Conservation (phyloP, 2,888 invertebrate genomes). For the Ennomos erosarius region DNA sequence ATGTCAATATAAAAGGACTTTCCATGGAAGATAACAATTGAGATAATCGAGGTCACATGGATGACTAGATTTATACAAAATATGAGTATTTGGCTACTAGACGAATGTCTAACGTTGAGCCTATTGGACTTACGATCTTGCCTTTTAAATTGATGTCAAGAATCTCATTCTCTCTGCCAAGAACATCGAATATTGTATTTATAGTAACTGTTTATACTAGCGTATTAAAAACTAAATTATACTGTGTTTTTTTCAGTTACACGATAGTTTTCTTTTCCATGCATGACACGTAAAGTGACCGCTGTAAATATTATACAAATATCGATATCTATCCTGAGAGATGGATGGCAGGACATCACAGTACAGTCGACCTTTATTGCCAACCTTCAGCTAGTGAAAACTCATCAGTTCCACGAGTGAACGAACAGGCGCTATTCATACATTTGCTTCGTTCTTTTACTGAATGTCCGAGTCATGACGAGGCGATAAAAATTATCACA, state of each 20-base stretch:
- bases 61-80: slow-evolving; percentile 35
- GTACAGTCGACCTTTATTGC: background rate
- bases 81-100: slow-evolving; percentile 38
- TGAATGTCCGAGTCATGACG: background rate
- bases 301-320: slow-evolving; percentile 2
- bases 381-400: background rate
- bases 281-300: slow-evolving; percentile 26
- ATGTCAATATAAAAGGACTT: slow-evolving; percentile 41
- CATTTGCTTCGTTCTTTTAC: background rate
- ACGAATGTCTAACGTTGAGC: slow-evolving; percentile 28
- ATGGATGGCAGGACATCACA: background rate
- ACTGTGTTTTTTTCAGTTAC: slow-evolving; percentile 41
- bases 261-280: slow-evolving; percentile 38
- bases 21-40: slow-evolving; percentile 37
- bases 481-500: background rate
- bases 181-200: slow-evolving; percentile 43
- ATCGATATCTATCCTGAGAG: background rate
- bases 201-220: slow-evolving; percentile 41
- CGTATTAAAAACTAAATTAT: slow-evolving; percentile 41
- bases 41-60: slow-evolving; percentile 33
- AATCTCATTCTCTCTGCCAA: slow-evolving; percentile 43
- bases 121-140: slow-evolving; percentile 44
- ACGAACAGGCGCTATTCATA: slow-evolving; percentile 1
- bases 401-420: slow-evolving; percentile 2
- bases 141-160: slow-evolving; percentile 46